Evolutionary conservation across 2,888 invertebrate species (phyloP), one percentile per base, ranked within the genome.

Genomic region (Sphinx pinastri): DNA sequence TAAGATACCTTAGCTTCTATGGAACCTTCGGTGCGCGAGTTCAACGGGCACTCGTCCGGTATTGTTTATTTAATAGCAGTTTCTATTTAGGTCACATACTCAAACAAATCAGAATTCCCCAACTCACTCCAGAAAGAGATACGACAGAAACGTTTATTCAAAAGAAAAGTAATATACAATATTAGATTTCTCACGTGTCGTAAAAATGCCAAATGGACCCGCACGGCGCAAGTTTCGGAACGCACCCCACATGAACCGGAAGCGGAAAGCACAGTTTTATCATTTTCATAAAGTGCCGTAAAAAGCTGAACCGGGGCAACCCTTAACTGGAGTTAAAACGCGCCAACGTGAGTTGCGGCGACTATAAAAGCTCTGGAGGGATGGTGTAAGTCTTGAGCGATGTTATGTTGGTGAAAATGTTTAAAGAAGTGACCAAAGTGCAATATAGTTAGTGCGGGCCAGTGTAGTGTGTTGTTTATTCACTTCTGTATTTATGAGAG

Each of bases 241-340:
- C 47, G 6, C 52, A n/a, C 54, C 54, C 54, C 8, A 54, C 54
- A 10, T 16, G 54, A 51, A 54, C 47, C 47, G 60, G 45, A 16
- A 16, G 45, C 47, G 60, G 57, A 19, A 57, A 19, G 57, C 70
- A 71, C 71, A 71, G 67, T 75, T 75, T 73, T 74, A 73, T 73
- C 74, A 74, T 74, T 73, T 75, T 72, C 71, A 71, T 73, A 76
- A 73, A 76, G 73, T 68, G 75, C 72, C 73, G 73, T 76, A 76
- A 76, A 60, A 54, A 60, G 45, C 45, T 59, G 38, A 16, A 45
- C 60, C 16, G 11, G 16, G 45, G 16, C 45, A 45, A 47, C 45
- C 60, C 60, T 60, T 47, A 57, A 60, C 60, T 38, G 19, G 60
- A 60, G 60, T 60, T 60, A 14, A 16, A 60, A 57, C 16, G 45